Evolutionary conservation across 2,888 invertebrate species (phyloP), one percentile per base, ranked within the genome.

Genomic region (Watsonalla binaria): DNA sequence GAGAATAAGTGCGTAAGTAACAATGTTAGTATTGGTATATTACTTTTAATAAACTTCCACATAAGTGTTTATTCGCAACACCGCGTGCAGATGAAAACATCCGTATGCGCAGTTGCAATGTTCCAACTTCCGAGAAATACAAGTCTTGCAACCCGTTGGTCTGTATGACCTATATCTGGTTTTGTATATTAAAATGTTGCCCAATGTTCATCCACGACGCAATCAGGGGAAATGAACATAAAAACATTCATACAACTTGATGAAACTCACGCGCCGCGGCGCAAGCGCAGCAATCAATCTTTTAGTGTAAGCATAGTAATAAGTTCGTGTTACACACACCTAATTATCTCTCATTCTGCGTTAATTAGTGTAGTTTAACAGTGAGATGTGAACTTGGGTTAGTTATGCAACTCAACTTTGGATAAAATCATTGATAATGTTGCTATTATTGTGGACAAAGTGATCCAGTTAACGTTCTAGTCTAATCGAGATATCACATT

Each of bases 161-260:
- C 24, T 11, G 11, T 37, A 9, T 85, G 84, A 84, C 90, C 89
- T 79, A 87, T 86, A 82, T 88, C 63, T 69, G 66, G 70, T 60
- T 84, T 80, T 77, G 74, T 72, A 77, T 79, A 83, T 84, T 77
- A 82, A 80, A 80, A 75, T 74, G 71, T 89, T 88, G 74, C 86
- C 76, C 80, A 86, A 86, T 80, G 80, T 84, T 78, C 65, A 73
- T 76, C 71, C 72, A 61, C 72, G 72, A 65, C 73, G 76, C 77
- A 77, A 80, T 68, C 66, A 61, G 69, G 65, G 66, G 68, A 68
- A 60, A 62, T 66, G 65, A 71, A 69, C 68, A 68, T 72, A 74
- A 68, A 66, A 71, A 69, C 62, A 61, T 60, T 62, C 63, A 67
- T 42, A 42, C 42, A 42, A 42, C 67, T 71, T 73, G 68, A 76